Conservation (phyloP, 2,797 vertebrate genomes). For the Bufotes viridis region DNA sequence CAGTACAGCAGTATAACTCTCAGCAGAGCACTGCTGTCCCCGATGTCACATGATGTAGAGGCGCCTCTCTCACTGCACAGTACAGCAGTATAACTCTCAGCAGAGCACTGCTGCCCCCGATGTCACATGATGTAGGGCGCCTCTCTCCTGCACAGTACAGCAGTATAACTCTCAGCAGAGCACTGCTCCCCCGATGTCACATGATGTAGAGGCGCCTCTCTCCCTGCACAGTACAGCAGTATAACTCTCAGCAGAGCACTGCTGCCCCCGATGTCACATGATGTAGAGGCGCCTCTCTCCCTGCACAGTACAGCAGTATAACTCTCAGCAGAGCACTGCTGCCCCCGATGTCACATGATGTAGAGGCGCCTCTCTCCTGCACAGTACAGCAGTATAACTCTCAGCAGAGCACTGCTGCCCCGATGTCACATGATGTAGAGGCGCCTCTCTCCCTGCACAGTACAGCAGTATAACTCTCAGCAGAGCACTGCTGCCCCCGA, state of each 20-base stretch:
- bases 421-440: neutral
- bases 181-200: neutral
- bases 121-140: neutral
- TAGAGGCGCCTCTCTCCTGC: no score
- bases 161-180: neutral
- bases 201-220: neutral
- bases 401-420: no score
- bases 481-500: neutral
- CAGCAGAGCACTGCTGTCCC: no score
- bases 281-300: neutral
- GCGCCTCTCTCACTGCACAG: no score
- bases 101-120: neutral
- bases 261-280: neutral
- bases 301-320: neutral
- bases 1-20: neutral
- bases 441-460: no score
- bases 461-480: neutral
- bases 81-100: neutral
- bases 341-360: neutral
- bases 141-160: neutral
- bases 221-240: neutral
- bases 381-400: neutral
- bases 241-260: no score
- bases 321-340: no score
- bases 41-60: neutral